Conservation (phyloP, 2,888 invertebrate genomes). For the Drosophila villosipedis region DNA sequence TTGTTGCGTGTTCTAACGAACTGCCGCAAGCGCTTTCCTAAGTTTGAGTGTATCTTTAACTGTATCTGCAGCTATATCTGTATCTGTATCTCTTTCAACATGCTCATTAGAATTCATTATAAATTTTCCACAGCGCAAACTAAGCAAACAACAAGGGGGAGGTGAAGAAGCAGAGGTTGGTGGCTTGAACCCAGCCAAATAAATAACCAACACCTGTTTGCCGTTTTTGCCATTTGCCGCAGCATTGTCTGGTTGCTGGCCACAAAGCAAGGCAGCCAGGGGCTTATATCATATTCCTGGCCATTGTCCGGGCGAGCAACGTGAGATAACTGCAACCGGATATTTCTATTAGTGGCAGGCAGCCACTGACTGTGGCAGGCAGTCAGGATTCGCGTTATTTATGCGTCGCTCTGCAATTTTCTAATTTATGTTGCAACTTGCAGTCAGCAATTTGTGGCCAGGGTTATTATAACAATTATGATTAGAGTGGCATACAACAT, state of each 20-base stretch:
- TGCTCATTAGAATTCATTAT: slow-evolving; percentile 72
- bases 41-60: slow-evolving; percentile 7
- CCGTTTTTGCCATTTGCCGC: slow-evolving; percentile 20
- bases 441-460: slow-evolving; percentile 59
- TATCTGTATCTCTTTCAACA: slow-evolving; percentile 29
- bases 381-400: slow-evolving; percentile 49
- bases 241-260: slow-evolving; percentile 29
- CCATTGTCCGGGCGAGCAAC: slow-evolving; percentile 42
- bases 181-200: slow-evolving; percentile 20
- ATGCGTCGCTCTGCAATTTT: slow-evolving; percentile 47
- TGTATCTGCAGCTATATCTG: neutral
- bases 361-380: slow-evolving; percentile 10
- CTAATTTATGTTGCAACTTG: slow-evolving; percentile 59
- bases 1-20: slow-evolving; percentile 63
- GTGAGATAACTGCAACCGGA: slow-evolving; percentile 60
- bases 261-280: neutral
- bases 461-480: slow-evolving; percentile 52
- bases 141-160: neutral
- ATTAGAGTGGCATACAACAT: slow-evolving; percentile 12
- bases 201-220: slow-evolving; percentile 65
- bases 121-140: slow-evolving; percentile 23
- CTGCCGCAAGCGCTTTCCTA: slow-evolving; percentile 42
- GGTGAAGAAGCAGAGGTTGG: neutral
- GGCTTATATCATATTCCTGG: slow-evolving; percentile 48
- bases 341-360: slow-evolving; percentile 60